Base-by-base conservation (phyloP, 2,113 vertebrate species). In the Macheiramphus alcinus region DNA sequence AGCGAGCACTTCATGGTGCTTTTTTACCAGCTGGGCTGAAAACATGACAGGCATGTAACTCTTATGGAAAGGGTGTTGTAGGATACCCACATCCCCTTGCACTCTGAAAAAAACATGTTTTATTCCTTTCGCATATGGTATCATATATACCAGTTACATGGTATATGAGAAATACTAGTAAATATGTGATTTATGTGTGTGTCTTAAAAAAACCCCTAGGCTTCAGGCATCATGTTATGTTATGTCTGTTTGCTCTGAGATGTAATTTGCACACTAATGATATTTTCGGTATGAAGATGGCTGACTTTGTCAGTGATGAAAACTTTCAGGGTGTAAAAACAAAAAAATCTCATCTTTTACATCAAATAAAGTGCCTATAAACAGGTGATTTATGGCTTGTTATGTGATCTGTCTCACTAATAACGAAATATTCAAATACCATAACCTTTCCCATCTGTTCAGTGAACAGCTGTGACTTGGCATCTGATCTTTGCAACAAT, bases 401-500 rank as follows among this genome's bases (percentile, higher is more conserved):
- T 88, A 26, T 84, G 48, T 92, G 92, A 94, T 76, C 88, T 89
- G 86, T 70, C 93, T 91, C 56, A 50, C 81, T 92, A 52, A 97
- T 93, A 94, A 91, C 93, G 65, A 93, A 94, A 95, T 73, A 96
- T 87, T 96, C 58, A 87, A 67, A 95, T 91, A 70, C 78, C 66
- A 85, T 66, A 71, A 83, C 75, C 74, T 89, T 96, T 89, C 92
- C 96, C 88, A 97, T 97, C 96, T 97, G 95, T 90, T 97, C 89
- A 86, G 68, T 40, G 59, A 91, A 93, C 85, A 95, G 52, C 58
- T 93, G 92, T 91, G 89, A 65, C 80, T 92, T 96, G 92, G 92
- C 85, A 96, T 78, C 55, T 97, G 79, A 93, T 94, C 91, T 97
- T 95, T 96, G 70, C 81, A 84, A 68, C 56, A 80, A 88, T 92